These are phyloP conservation scores for Garra rufa DNA, from an alignment of 2,113 vertebrate species.

Conservation along the genomic window DNA sequence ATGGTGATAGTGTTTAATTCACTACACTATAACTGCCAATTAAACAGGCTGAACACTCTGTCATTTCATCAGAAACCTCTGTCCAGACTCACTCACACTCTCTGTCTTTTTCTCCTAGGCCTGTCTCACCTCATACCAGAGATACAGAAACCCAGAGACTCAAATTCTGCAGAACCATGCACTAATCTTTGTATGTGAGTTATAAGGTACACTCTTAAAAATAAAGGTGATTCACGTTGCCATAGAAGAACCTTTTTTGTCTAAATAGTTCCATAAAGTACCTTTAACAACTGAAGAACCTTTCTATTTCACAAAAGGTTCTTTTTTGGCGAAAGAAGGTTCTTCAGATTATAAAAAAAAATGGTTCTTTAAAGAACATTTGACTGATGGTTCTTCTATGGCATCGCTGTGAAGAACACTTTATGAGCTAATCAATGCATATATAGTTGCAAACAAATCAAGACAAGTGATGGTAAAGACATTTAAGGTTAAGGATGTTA, in stretches of 20 bases:
- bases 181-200: not conserved
- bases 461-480: not conserved
- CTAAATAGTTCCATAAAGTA: no score
- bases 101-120: not conserved
- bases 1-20: constrained; percentile 51
- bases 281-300: no score
- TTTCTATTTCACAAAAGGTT: no score
- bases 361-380: no score
- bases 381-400: no score
- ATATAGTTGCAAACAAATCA: no score
- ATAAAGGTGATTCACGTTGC: no score
- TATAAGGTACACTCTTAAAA: no score
- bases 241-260: no score
- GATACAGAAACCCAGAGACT: not conserved
- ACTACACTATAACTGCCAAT: constrained; percentile 50
- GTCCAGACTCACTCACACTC: not conserved
- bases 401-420: no score
- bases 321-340: no score
- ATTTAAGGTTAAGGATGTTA: not conserved
- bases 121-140: not conserved
- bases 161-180: not conserved
- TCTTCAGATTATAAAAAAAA: no score
- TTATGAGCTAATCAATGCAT: not conserved
- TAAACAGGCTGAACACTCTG: constrained; percentile 38
- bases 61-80: constrained; percentile 43